These are phyloP conservation scores for Mesopsocus fuscifrons DNA, from an alignment of 2,888 invertebrate genomes.

Conservation along the genomic window DNA sequence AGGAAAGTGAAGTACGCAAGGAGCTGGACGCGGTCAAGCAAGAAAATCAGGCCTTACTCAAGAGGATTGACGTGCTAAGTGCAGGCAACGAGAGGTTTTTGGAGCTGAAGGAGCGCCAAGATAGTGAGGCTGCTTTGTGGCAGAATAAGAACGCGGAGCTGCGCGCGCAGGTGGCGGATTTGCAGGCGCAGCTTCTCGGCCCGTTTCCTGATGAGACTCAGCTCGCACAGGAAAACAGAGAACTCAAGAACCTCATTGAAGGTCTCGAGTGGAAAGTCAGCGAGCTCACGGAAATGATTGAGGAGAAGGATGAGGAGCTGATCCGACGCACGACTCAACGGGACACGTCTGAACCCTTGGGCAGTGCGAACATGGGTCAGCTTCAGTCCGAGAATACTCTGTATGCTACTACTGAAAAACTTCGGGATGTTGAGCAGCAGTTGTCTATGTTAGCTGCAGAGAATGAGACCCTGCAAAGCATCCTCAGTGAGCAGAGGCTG, in stretches of 20 bases:
- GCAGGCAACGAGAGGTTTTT: conserved; percentile 56
- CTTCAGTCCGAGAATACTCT: not conserved
- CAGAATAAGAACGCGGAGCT: conserved; percentile 33
- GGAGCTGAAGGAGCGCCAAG: conserved; percentile 66
- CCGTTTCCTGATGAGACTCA: conserved; percentile 34
- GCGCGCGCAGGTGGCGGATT: conserved; percentile 10
- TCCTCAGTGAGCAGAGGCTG: conserved; percentile 22
- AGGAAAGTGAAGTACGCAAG: conserved; percentile 34
- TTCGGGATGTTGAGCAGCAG: conserved; percentile 22
- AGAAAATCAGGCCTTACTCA: conserved; percentile 48
- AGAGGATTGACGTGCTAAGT: conserved; percentile 52
- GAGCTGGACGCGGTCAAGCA: conserved; percentile 37
- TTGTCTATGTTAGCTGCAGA: conserved; percentile 23
- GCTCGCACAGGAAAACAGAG: conserved; percentile 39
- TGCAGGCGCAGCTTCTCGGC: conserved; percentile 26
- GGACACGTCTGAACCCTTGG: not conserved
- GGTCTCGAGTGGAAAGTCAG: conserved; percentile 22
- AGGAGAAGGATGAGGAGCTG: conserved; percentile 18
- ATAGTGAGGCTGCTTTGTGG: conserved; percentile 52
- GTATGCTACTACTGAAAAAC: conserved; percentile 17
- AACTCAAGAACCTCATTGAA: conserved; percentile 29
- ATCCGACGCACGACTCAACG: not conserved
- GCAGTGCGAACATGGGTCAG: conserved; percentile 16
- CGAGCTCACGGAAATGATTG: conserved; percentile 20
- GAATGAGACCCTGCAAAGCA: conserved; percentile 21